Percentiles rank a stretch among this genome's conserved stretches.
phyloP scores from a whole-genome alignment of 2,797 vertebrate genomes.

The Tamandua tetradactyla region DNA sequence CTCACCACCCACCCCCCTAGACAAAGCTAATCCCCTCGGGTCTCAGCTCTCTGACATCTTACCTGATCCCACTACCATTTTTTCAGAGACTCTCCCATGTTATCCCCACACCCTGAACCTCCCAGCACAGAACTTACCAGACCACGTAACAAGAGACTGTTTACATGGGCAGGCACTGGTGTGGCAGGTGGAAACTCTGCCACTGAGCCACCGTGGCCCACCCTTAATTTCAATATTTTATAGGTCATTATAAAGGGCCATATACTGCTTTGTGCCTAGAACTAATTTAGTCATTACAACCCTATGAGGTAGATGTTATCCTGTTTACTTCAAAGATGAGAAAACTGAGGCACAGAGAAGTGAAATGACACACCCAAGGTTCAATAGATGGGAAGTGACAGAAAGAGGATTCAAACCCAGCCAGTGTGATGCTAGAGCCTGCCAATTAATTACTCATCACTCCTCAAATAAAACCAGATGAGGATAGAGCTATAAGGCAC shows the following conservation, averaged over 20 bases:
- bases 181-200: too few relatives aligned
- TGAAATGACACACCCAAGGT: too few relatives aligned
- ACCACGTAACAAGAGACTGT: neutral
- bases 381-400: neutral
- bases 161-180: too few relatives aligned
- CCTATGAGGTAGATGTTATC: neutral
- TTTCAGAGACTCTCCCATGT: neutral
- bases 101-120: neutral
- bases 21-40: neutral
- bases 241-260: neutral
- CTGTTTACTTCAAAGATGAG: too few relatives aligned
- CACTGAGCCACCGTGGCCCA: too few relatives aligned
- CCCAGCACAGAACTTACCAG: neutral
- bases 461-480: neutral
- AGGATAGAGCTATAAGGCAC: neutral
- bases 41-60: neutral
- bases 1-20: neutral
- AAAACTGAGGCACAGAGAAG: too few relatives aligned
- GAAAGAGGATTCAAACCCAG: neutral
- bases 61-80: neutral
- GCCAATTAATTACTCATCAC: neutral
- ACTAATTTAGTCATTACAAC: neutral
- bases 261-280: neutral
- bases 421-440: neutral
- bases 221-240: neutral